Evolutionary conservation across 2,888 invertebrate genomes (phyloP), one percentile per base, ranked within the genome.

Genomic region (Crematogaster levior): DNA sequence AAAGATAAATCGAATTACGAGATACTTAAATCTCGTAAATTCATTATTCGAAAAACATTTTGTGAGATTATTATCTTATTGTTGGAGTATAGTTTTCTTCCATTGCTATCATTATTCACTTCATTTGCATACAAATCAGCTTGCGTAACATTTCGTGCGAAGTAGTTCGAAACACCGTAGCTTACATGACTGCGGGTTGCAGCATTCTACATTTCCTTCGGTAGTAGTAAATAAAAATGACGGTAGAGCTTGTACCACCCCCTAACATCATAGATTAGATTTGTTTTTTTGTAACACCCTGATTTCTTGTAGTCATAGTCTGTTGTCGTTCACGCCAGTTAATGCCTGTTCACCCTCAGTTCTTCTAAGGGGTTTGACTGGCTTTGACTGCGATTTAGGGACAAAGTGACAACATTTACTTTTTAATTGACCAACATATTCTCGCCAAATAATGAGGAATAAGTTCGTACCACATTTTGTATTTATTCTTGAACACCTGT

Each of bases 81-180:
- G 40, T 18, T 34, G 21, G 6, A 7, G 10, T 68, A 10, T 15
- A 58, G 3, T 12, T 24, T 34, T 37, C 6, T 27, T 48, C 18
- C 34, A 10, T 37, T 24, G 56, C 12, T 56, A 56, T 56, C 40
- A 56, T 72, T n/a, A 10, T 72, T 30, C 6, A 24, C 18, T 40
- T 48, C n/a, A 65, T n/a, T n/a, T 65, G 10, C 24, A 24, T 51
- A 30, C 12, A 74, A 74, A 61, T 74, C 46, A 65, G 24, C 37
- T 65, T 75, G 30, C 37, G 7, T 65, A 51, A 51, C 1, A n/a
- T 63, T 37, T 63, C 48, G 48, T 4, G 0, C 24, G 4, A 37
- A 37, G 24, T 46, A 2, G 21, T 24, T 74, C n/a, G 40, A 60
- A n/a, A 27, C 24, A n/a, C 58, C 27, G 24, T 40, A 58, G 4